Percentiles rank a stretch among this genome's conserved stretches.
These are phyloP conservation scores for Trichogramma dendrolimi DNA, from an alignment of 2,888 invertebrate species.

Conservation along the genomic window DNA sequence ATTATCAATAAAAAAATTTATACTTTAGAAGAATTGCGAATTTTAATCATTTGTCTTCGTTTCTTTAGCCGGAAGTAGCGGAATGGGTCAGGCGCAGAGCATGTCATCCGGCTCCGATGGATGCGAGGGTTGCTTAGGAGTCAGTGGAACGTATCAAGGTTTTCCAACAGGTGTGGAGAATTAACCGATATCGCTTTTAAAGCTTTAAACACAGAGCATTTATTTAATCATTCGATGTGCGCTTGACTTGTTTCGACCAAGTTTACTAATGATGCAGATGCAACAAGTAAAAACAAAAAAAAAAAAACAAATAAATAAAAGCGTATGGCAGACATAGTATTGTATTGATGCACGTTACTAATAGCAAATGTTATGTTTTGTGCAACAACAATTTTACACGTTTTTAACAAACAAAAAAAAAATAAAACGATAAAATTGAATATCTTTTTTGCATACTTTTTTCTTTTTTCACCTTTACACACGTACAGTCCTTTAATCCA, in stretches of 20 bases:
- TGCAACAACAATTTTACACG: slow-evolving; percentile 9
- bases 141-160: slow-evolving; percentile 23
- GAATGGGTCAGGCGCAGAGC: slow-evolving; percentile 87
- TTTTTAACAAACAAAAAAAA: slow-evolving; percentile 10
- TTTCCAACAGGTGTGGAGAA: slow-evolving; percentile 18
- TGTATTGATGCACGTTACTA: slow-evolving; percentile 22
- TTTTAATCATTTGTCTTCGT: background rate
- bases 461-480: slow-evolving; percentile 15
- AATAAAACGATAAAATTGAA: slow-evolving; percentile 19
- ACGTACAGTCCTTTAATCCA: background rate
- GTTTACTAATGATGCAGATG: slow-evolving; percentile 17
- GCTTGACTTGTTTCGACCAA: slow-evolving; percentile 16
- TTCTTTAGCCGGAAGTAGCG: slow-evolving; percentile 68
- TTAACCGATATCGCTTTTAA: slow-evolving; percentile 1
- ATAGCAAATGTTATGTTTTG: slow-evolving; percentile 9
- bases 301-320: too few species aligned
- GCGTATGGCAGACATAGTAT: slow-evolving; percentile 1
- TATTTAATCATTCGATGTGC: slow-evolving; percentile 7
- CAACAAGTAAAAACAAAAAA: background rate
- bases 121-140: slow-evolving; percentile 61
- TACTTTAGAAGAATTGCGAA: background rate
- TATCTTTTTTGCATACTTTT: slow-evolving; percentile 10
- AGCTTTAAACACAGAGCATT: background rate
- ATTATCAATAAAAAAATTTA: background rate
- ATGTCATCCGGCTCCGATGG: slow-evolving; percentile 68